Evolutionary conservation across 2,888 invertebrate genomes (phyloP).

Genomic region (Tenthredo livida): DNA sequence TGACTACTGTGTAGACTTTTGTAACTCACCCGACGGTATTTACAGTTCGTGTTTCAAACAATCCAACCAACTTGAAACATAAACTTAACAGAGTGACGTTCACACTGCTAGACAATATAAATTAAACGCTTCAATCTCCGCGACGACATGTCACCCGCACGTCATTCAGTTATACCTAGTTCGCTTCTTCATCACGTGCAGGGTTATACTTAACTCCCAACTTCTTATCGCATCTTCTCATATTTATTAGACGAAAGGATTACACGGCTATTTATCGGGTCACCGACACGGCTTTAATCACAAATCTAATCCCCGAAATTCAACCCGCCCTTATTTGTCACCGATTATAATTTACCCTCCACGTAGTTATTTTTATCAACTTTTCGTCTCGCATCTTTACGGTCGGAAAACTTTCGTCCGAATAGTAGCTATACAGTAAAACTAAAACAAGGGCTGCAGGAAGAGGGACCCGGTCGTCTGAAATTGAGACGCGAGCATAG

Average conservation of each 20-base stretch:
- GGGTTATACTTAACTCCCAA: background rate
- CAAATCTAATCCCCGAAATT: background rate
- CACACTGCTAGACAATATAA: constrained; percentile 49
- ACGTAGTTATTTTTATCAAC: background rate
- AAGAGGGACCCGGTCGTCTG: background rate
- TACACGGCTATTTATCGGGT: background rate
- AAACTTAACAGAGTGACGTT: constrained; percentile 43
- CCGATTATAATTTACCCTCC: background rate
- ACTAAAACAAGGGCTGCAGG: background rate
- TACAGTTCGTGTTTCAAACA: constrained; percentile 56
- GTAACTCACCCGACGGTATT: constrained; percentile 54
- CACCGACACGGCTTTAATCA: constrained; percentile 3
- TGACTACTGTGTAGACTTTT: constrained; percentile 61
- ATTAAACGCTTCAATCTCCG: constrained; percentile 50
- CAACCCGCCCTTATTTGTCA: background rate
- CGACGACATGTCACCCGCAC: constrained; percentile 8
- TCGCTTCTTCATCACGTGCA: background rate
- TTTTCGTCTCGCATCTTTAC: background rate
- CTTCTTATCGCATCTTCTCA: background rate
- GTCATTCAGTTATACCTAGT: background rate
- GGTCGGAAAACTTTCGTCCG: background rate
- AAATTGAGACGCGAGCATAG: constrained; percentile 10
- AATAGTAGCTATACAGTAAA: background rate
- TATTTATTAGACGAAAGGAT: background rate
- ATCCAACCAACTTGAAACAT: constrained; percentile 49